phyloP scores from a whole-genome alignment of 1,140 invertebrate species.

The Penaeus indicus region DNA sequence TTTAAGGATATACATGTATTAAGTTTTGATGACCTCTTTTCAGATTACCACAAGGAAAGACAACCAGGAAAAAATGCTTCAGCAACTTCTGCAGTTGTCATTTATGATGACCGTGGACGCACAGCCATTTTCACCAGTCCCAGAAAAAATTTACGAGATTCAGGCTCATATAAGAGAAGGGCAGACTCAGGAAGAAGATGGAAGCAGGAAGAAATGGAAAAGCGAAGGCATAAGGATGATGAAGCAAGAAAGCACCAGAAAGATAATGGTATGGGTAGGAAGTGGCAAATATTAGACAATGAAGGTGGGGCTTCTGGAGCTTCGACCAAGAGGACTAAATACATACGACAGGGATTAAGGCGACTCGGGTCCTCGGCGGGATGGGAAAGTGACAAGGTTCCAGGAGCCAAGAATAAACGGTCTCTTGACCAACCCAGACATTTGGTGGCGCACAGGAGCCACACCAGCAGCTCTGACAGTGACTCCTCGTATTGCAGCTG shows the following conservation, averaged over 20 bases:
- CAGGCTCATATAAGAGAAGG: slow-evolving; percentile 14
- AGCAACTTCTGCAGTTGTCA: slow-evolving; percentile 42
- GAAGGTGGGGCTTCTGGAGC: too few relatives aligned
- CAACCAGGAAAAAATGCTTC: neutral
- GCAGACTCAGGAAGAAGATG: slow-evolving; percentile 11
- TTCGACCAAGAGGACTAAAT: too few relatives aligned
- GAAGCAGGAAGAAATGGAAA: neutral
- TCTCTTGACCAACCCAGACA: neutral
- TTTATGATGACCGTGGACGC: slow-evolving; percentile 44
- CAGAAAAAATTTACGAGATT: neutral
- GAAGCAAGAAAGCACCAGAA: slow-evolving; percentile 16
- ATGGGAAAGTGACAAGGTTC: too few relatives aligned
- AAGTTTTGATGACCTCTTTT: too few relatives aligned
- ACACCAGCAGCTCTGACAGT: neutral
- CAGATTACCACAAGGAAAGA: neutral
- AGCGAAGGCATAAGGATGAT: slow-evolving; percentile 20
- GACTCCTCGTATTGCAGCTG: slow-evolving; percentile 10
- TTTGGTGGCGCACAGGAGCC: neutral
- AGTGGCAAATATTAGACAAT: too few relatives aligned
- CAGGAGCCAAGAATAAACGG: too few relatives aligned
- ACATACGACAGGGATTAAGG: too few relatives aligned
- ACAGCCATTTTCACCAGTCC: slow-evolving; percentile 53
- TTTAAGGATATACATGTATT: too few relatives aligned
- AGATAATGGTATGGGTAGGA: too few relatives aligned
- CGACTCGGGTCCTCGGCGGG: too few relatives aligned